Evolutionary conservation across 2,888 invertebrate species (phyloP), one percentile per base, ranked within the genome.

Genomic region (Microctonus brassicae): DNA sequence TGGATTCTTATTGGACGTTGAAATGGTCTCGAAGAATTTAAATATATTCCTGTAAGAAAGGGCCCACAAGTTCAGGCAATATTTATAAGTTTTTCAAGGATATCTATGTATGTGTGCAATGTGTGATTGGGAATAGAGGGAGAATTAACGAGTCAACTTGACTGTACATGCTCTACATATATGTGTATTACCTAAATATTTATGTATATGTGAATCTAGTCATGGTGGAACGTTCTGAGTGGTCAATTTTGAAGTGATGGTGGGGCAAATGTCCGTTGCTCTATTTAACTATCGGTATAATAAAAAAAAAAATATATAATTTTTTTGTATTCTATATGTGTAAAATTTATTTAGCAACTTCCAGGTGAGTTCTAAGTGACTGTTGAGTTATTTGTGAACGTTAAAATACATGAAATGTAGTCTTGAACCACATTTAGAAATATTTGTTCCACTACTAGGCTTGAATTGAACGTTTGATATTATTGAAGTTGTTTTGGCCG

Each of bases 191-290:
- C 36, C 39, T 5, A 39, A n/a, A n/a, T n/a, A n/a, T n/a, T 39
- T 3, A 13, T n/a, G 39, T 39, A 39, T 24, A n/a, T 29, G n/a
- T n/a, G n/a, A 29, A 13, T 17, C n/a, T 58, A 34, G 57, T 55
- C 47, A 58, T 58, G n/a, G n/a, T n/a, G n/a, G n/a, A n/a, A n/a
- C n/a, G 57, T 64, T 64, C 47, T 64, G 26, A 58, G 58, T 70
- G 70, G 70, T 64, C 70, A 70, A 47, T 20, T 22, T 63, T 47
- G 53, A 17, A 34, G n/a, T 24, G 39, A 26, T 33, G 20, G 76
- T 75, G 71, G 75, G 79, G 73, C 63, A 36, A 13, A 29, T 17
- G 76, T 70, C 77, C 79, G 82, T 82, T 82, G 82, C 82, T 82
- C 82, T 72, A 82, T 81, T 82, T 82, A 76, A 75, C 73, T 63